Evolutionary conservation across 2,113 vertebrate species (phyloP).

Genomic region (Todiramphus saurophagus): DNA sequence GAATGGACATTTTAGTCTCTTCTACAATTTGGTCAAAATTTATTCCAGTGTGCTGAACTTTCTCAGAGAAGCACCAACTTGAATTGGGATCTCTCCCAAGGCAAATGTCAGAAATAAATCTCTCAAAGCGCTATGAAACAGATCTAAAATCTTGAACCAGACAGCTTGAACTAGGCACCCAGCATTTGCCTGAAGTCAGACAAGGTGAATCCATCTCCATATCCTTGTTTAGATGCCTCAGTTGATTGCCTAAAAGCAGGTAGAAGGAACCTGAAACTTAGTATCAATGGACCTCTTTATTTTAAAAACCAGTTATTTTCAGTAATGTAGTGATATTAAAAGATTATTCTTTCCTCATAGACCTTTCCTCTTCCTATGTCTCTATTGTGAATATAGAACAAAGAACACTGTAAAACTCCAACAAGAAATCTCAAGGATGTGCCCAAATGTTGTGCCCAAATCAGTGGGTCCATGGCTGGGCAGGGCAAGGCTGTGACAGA

Average conservation of each 20-base stretch:
- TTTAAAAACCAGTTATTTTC: neutral
- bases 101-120: neutral
- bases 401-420: neutral
- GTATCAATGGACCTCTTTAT: neutral
- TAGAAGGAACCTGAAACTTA: neutral
- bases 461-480: accelerated
- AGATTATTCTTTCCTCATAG: neutral
- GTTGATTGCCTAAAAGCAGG: neutral
- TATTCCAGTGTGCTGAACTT: neutral
- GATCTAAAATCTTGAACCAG: neutral
- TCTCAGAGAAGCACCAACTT: neutral
- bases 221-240: neutral
- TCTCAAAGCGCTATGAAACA: neutral
- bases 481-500: neutral
- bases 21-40: neutral
- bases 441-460: neutral
- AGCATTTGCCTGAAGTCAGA: neutral
- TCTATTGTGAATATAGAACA: neutral
- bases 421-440: neutral
- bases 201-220: neutral
- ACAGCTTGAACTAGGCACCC: neutral
- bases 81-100: neutral
- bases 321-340: neutral
- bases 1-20: neutral
- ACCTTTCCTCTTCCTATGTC: neutral